Evolutionary conservation across 2,797 vertebrate species (phyloP).

Genomic region (Cossypha polioptera): DNA sequence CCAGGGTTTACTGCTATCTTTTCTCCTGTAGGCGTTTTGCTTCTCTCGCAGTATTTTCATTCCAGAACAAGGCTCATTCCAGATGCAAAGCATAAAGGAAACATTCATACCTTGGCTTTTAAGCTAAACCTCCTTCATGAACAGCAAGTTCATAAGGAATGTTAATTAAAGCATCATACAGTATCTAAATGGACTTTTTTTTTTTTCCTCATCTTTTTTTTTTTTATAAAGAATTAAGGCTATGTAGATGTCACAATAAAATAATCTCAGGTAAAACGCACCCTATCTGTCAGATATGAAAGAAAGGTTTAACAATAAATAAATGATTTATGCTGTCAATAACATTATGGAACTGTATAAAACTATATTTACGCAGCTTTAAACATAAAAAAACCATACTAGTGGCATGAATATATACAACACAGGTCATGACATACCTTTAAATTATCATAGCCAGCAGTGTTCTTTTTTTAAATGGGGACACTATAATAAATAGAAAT

Average conservation of each 20-base stretch:
- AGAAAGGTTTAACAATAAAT: constrained; percentile 71
- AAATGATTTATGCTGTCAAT: constrained; percentile 68
- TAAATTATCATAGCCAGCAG: constrained; percentile 67
- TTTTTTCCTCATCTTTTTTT: neutral
- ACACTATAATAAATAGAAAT: constrained; percentile 78
- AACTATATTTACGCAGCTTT: constrained; percentile 70
- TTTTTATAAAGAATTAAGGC: constrained; percentile 65
- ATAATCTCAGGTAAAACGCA: constrained; percentile 52
- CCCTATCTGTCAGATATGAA: constrained; percentile 63
- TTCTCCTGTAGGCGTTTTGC: constrained; percentile 49
- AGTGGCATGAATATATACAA: constrained; percentile 74
- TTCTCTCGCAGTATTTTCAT: constrained; percentile 19
- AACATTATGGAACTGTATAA: constrained; percentile 72
- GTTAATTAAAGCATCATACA: constrained; percentile 52
- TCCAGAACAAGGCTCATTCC: constrained; percentile 66
- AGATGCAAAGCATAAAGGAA: constrained; percentile 67
- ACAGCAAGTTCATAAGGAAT: constrained; percentile 60
- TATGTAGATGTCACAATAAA: constrained; percentile 61
- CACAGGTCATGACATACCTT: constrained; percentile 65
- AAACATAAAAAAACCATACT: constrained; percentile 69
- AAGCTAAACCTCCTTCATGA: constrained; percentile 70
- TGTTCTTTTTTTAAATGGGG: constrained; percentile 67
- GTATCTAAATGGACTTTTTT: constrained; percentile 27
- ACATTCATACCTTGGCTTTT: constrained; percentile 68
- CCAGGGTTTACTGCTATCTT: constrained; percentile 43